phyloP scores from a whole-genome alignment of 2,888 invertebrate genomes.

The Platerodrilus igneus region DNA sequence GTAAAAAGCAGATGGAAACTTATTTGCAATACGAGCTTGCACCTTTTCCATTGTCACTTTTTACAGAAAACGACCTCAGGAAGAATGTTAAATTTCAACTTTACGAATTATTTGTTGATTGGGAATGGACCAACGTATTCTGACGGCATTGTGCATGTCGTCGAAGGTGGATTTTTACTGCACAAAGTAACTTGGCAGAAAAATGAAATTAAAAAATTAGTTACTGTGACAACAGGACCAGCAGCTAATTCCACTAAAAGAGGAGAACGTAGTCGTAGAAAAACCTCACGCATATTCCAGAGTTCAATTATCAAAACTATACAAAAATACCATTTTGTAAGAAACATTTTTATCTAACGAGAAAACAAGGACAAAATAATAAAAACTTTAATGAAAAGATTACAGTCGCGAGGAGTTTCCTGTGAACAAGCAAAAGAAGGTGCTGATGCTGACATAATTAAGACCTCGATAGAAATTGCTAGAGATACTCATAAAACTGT shows the following conservation, averaged over 20 bases:
- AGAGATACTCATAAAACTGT: constrained; percentile 27
- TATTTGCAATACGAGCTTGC: constrained; percentile 35
- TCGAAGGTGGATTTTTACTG: constrained; percentile 33
- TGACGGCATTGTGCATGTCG: no score
- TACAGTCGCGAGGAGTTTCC: constrained; percentile 24
- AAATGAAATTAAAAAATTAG: constrained; percentile 24
- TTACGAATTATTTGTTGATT: no score
- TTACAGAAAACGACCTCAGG: constrained; percentile 29
- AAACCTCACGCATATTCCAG: constrained; percentile 23
- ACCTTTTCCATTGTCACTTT: constrained; percentile 34
- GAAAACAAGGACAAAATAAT: constrained; percentile 33
- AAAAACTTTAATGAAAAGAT: constrained; percentile 24
- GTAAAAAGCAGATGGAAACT: constrained; percentile 31
- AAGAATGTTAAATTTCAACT: no score
- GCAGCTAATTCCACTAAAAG: constrained; percentile 28
- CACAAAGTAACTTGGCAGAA: constrained; percentile 30
- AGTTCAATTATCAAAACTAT: constrained; percentile 21
- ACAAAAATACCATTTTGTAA: constrained; percentile 31
- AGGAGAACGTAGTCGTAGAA: constrained; percentile 26
- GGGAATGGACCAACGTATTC: no score
- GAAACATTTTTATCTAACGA: constrained; percentile 31
- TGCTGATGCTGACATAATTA: constrained; percentile 29
- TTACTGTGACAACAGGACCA: constrained; percentile 18
- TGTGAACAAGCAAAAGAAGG: constrained; percentile 32
- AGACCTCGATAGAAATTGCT: constrained; percentile 28